Base-by-base conservation (phyloP, 2,113 vertebrate genomes). In the Periophthalmus modestus region DNA sequence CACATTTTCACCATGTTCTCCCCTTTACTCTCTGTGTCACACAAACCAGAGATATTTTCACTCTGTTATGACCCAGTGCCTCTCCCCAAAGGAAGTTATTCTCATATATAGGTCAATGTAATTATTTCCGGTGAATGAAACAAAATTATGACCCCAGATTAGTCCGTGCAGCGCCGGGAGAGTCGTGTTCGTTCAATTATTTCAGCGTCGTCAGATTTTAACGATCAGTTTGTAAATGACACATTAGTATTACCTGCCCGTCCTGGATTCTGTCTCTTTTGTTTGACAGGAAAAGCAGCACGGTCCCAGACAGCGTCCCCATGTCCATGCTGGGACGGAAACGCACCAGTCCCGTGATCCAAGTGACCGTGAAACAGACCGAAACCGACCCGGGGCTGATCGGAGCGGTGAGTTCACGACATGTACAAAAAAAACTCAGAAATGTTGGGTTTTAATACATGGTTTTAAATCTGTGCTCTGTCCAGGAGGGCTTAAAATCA, bases 291-390 rank as follows among this genome's bases (percentile, higher is more conserved):
- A 94, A 94, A 80, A 94, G 93, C 89, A 94, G 94, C 75, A 94
- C 93, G 5, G 93, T 91, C 39, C 93, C 94, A 0, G 94, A 94
- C 81, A 90, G 89, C 14, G 92, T 94, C 82, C 92, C 92, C 73
- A 94, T 94, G 93, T 89, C 89, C 21, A 91, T 89, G 28, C n/a
- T 94, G 91, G 88, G 88, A 68, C 84, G 81, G 52, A 94, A 94
- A 83, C 87, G 91, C 34, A 87, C 85, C 58, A 94, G 93, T 87
- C 89, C 93, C 19, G 86, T 94, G 68, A 93, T 94, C 81, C 94
- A 94, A 82, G 93, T 93, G 75, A 94, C 92, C 12, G 90, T 94
- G 52, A 94, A 94, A 75, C 93, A 94, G 91, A 94, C 92, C 19
- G 94, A 94, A 83, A 94, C 92, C 0, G 90, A 94, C 78, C 74